These are phyloP conservation scores for Oryctes rhinoceros DNA, from an alignment of 1,140 invertebrate species.

Conservation along the genomic window DNA sequence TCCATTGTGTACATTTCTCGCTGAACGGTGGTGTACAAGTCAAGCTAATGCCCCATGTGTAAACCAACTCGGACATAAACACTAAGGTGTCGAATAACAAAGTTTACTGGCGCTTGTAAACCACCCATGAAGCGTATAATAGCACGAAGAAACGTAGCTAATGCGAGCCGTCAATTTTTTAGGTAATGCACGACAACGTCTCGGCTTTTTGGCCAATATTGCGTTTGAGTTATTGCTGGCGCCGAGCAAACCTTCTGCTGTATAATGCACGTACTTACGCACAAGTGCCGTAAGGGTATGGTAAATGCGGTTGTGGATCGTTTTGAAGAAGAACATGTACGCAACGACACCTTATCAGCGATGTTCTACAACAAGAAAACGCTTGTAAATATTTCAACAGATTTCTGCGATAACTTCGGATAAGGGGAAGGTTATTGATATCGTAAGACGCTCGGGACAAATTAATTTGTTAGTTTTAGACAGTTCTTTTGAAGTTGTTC, in stretches of 20 bases:
- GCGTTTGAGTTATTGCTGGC: conserved; percentile 31
- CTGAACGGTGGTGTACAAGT: too few species aligned
- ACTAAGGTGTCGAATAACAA: conserved; percentile 22
- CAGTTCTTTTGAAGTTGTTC: too few species aligned
- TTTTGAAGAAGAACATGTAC: conserved; percentile 23
- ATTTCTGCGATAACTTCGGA: neutral
- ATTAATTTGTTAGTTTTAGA: too few species aligned
- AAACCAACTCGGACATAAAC: conserved; percentile 24
- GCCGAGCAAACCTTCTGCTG: neutral
- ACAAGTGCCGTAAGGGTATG: neutral
- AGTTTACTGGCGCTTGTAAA: conserved; percentile 37
- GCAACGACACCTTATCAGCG: neutral
- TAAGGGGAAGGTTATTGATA: too few species aligned
- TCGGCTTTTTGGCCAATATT: conserved; percentile 8
- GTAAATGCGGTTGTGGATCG: neutral
- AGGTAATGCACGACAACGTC: neutral
- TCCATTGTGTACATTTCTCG: too few species aligned
- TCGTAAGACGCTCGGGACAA: too few species aligned
- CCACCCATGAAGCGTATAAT: conserved; percentile 29
- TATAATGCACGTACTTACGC: neutral
- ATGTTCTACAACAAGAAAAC: neutral
- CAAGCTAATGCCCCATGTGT: too few species aligned
- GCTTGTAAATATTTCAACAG: neutral
- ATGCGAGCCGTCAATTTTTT: neutral
- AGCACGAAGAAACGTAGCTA: neutral